Conservation (phyloP, 2,113 vertebrate species). For the Anoplopoma fimbria region DNA sequence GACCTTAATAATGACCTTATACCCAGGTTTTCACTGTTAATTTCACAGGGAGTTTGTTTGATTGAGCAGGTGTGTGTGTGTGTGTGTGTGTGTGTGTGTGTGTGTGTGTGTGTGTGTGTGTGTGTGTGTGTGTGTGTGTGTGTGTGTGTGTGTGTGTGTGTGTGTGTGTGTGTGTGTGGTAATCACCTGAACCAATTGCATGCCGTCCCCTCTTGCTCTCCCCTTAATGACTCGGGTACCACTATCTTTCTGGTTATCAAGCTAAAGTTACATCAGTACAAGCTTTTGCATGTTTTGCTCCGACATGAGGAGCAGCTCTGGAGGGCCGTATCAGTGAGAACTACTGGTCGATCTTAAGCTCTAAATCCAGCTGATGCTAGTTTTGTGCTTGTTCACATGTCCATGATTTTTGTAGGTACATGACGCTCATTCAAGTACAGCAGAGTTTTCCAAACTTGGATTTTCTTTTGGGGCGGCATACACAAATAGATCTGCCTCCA, state of each 20-base stretch:
- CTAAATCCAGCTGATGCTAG: conserved; percentile 35
- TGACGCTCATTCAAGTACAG: neutral
- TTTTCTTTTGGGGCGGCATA: neutral
- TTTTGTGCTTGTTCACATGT: conserved; percentile 33
- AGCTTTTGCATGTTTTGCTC: neutral
- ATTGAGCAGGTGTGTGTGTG: too few species aligned
- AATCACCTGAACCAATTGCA: too few species aligned
- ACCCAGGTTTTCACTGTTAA: neutral
- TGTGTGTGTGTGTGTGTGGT: too few species aligned
- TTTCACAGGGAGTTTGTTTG: neutral
- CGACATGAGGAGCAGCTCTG: conserved; percentile 2
- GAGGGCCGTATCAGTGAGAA: conserved; percentile 14
- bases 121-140: too few species aligned
- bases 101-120: too few species aligned
- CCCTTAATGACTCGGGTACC: neutral
- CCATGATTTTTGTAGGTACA: conserved; percentile 1
- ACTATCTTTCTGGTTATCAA: neutral
- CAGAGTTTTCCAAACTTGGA: neutral
- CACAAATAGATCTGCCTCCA: neutral
- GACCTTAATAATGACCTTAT: neutral
- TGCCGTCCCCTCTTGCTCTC: too few species aligned
- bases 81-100: too few species aligned
- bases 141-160: too few species aligned
- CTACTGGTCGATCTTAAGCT: conserved; percentile 39
- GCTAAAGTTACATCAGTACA: neutral